Conservation (phyloP, 2,113 vertebrate species). For the Archilochus colubris region DNA sequence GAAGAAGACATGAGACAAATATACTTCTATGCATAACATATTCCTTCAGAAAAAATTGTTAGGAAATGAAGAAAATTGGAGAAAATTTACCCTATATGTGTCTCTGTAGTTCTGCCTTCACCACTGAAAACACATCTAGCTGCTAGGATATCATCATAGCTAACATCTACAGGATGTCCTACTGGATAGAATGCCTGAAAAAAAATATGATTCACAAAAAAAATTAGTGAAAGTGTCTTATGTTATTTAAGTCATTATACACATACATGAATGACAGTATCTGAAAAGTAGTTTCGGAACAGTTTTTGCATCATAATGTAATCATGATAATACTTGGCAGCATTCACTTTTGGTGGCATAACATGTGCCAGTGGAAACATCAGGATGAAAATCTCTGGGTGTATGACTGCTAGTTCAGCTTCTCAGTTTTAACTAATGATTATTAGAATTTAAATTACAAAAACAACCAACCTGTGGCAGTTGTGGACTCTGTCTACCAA, state of each 20-base stretch:
- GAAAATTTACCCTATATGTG: conserved; percentile 88
- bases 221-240: background rate
- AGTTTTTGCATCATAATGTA: background rate
- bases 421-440: background rate
- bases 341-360: background rate
- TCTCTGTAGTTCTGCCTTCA: conserved; percentile 87
- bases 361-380: background rate
- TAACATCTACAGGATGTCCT: conserved; percentile 81
- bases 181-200: conserved; percentile 92
- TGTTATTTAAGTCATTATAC: background rate
- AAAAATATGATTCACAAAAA: background rate
- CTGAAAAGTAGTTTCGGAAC: background rate
- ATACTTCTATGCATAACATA: background rate
- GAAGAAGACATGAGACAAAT: background rate
- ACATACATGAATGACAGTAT: background rate
- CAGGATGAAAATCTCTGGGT: background rate
- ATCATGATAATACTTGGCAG: background rate
- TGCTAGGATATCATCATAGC: conserved; percentile 87
- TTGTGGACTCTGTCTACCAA: conserved; percentile 95
- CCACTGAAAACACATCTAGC: conserved; percentile 95
- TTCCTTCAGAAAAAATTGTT: background rate
- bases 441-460: background rate
- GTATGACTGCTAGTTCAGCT: background rate
- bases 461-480: conserved; percentile 87
- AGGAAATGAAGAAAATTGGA: background rate